Evolutionary conservation across 35 echinoderm and acorn worm species (phyloP).

Genomic region (Stichopus chloronotus): DNA sequence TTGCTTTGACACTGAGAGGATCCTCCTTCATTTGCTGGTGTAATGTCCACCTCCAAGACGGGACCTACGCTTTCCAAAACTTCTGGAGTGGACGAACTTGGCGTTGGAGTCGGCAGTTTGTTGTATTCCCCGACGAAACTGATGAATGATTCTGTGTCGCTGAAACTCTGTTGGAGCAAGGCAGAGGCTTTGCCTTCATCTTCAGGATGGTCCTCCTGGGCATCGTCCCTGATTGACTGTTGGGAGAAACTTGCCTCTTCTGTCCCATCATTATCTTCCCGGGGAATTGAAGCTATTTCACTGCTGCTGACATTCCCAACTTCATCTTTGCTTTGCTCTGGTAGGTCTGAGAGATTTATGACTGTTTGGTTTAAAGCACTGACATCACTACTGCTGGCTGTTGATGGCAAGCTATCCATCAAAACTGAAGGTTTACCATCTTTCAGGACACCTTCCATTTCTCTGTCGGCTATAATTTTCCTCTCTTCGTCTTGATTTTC

Average conservation of each 20-base stretch:
- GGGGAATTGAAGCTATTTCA: not conserved
- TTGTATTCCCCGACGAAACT: constrained; percentile 88
- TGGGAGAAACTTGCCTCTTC: not conserved
- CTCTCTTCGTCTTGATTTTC: not conserved
- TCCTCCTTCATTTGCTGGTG: not conserved
- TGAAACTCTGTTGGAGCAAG: constrained; percentile 52
- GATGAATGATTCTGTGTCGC: constrained; percentile 84
- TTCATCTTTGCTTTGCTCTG: constrained; percentile 1
- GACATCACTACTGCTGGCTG: constrained; percentile 64
- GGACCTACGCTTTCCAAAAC: not conserved
- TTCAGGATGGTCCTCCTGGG: not conserved
- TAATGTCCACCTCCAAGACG: not conserved
- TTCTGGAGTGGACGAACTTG: constrained; percentile 42
- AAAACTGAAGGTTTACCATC: not conserved
- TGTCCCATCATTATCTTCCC: constrained; percentile 31
- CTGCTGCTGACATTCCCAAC: not conserved
- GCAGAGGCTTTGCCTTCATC: not conserved
- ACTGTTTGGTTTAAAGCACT: constrained; percentile 71
- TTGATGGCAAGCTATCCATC: constrained; percentile 32
- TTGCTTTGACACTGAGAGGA: not conserved
- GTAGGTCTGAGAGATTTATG: constrained; percentile 40
- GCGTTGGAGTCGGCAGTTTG: constrained; percentile 73
- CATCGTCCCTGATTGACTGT: not conserved
- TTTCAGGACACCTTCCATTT: not conserved
- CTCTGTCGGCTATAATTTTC: not conserved